Base-by-base conservation (phyloP, 1,140 invertebrate genomes). In the Brachionus plicatilis region DNA sequence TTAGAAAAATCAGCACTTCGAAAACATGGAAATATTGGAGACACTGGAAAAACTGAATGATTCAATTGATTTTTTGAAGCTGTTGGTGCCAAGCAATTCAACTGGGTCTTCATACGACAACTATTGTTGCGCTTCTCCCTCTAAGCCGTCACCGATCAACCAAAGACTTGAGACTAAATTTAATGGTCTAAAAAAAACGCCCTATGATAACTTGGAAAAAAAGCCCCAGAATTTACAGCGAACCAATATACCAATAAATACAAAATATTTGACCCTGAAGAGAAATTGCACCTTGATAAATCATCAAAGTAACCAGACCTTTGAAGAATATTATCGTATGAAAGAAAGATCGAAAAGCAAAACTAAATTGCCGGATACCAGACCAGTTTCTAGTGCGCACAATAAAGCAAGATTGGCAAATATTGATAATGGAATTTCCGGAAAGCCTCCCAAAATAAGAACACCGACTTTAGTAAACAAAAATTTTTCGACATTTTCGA, bases 1-100 rank as follows among this genome's bases (percentile, higher is more conserved):
- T n/a, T 72, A 72, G 68, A 72, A 72, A 72, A 43, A 43, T 20
- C 68, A 72, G 41, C 68, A 72, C 41, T 72, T 43, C 33, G 68
- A 72, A 43, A 72, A 72, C 20, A 72, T 72, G 68, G 33, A 72
- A 72, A 72, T 72, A 72, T 7, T 72, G 41, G 68, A 72, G 3
- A 72, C 29, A 17, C 3, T 72, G 33, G 68, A 72, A 72, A 72
- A 72, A 45, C 33, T 72, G 37, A 72, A 43, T 41, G 68, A 72
- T 72, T 72, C 68, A n/a, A 72, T 72, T 17, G 68, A 72, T 41
- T 43, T 41, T 72, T 72, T 72, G 20, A 72, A 72, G 17, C 29
- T 72, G 9, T 17, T 72, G 17, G 43, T 72, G 11, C 68, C 68
- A 17, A 37, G n/a, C 17, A 72, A 11, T 72, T 72, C 68, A 20